A percentile compares a stretch with the other conserved stretches of the same genome.
Conservation (phyloP, 2,797 vertebrate genomes). For the Silurus lanzhouensis region DNA sequence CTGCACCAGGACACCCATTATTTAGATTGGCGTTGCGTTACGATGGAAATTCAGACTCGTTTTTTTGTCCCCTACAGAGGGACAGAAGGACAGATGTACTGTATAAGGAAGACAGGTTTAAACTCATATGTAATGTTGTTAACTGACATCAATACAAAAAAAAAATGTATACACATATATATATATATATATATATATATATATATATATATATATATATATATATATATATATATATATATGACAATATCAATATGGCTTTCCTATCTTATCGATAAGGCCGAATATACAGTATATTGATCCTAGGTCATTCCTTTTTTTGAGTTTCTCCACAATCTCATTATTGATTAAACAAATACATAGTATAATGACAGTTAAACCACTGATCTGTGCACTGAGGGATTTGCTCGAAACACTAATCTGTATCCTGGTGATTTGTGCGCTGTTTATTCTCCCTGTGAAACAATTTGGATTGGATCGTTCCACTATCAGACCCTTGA, state of each 20-base stretch:
- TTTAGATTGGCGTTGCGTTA: slow-evolving; percentile 69
- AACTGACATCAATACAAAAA: not conserved
- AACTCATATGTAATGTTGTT: not conserved
- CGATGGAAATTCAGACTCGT: slow-evolving; percentile 76
- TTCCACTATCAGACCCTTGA: slow-evolving; percentile 26
- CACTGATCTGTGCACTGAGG: not conserved
- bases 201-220: no score
- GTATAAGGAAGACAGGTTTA: not conserved
- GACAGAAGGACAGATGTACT: slow-evolving; percentile 64
- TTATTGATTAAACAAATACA: not conserved
- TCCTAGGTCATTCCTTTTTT: no score
- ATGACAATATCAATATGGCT: no score
- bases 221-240: no score
- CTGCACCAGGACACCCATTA: slow-evolving; percentile 93
- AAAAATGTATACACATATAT: no score
- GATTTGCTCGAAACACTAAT: slow-evolving; percentile 6
- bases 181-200: no score
- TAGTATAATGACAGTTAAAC: slow-evolving; percentile 22
- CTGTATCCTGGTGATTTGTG: slow-evolving; percentile 4
- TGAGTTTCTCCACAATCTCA: no score
- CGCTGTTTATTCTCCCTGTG: slow-evolving; percentile 6
- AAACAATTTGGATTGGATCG: slow-evolving; percentile 39
- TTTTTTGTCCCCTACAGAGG: slow-evolving; percentile 70
- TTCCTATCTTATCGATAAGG: no score
- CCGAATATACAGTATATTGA: no score